These are phyloP conservation scores for Mallotus villosus DNA, from an alignment of 2,797 vertebrate species.

Conservation along the genomic window DNA sequence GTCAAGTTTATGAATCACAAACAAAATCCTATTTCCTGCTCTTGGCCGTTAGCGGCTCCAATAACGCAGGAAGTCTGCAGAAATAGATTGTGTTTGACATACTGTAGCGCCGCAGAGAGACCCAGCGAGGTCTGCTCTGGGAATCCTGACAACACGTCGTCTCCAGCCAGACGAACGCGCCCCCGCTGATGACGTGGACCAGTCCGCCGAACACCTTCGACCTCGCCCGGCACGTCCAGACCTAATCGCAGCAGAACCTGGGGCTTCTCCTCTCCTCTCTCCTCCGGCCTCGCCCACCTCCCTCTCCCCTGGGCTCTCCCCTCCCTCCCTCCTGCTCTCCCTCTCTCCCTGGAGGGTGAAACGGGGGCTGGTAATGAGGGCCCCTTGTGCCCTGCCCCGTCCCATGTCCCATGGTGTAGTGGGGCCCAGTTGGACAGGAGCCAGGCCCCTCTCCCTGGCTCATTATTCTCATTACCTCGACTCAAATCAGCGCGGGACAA, in stretches of 20 bases:
- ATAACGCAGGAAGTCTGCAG: slow-evolving; percentile 19
- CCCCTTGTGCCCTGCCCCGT: slow-evolving; percentile 73
- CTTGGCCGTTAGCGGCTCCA: slow-evolving; percentile 37
- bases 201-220: slow-evolving; percentile 46
- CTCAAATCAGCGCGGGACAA: slow-evolving; percentile 77
- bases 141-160: no score
- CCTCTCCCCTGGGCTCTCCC: slow-evolving; percentile 47
- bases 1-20: slow-evolving; percentile 41
- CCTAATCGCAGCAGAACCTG: slow-evolving; percentile 23
- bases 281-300: slow-evolving; percentile 44
- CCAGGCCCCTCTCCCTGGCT: slow-evolving; percentile 66
- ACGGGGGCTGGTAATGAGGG: slow-evolving; percentile 66
- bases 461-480: slow-evolving; percentile 81
- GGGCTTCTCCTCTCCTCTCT: slow-evolving; percentile 38
- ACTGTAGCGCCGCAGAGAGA: no score
- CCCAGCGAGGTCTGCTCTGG: no score
- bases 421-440: slow-evolving; percentile 71
- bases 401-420: slow-evolving; percentile 74
- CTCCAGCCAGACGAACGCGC: no score
- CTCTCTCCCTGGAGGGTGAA: slow-evolving; percentile 56
- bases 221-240: slow-evolving; percentile 23
- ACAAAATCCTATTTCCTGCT: slow-evolving; percentile 41
- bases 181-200: no score
- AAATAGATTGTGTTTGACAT: neutral
- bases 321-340: slow-evolving; percentile 30